Evolutionary conservation across 1,140 invertebrate genomes (phyloP).

Genomic region (Drosophila littoralis): DNA sequence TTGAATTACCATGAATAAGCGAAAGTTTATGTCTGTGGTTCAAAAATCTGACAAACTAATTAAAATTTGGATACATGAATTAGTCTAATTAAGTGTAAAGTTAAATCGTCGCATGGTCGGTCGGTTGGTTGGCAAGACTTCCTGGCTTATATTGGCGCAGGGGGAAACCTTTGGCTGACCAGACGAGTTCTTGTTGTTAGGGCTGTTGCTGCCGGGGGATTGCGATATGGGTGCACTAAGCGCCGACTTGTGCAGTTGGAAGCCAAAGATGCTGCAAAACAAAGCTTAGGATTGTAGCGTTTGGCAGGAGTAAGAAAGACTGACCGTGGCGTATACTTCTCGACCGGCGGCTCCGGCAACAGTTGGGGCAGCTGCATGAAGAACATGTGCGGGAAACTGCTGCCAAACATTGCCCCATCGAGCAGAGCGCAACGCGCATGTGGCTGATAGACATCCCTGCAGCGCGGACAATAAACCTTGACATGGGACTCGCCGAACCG

Average conservation of each 20-base stretch:
- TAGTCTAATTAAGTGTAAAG: conserved; percentile 6
- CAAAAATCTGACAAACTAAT: too few relatives aligned
- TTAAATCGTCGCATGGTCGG: conserved; percentile 1
- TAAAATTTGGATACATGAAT: too few relatives aligned
- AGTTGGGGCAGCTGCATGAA: conserved; percentile 45
- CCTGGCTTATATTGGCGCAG: neutral
- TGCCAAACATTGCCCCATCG: conserved; percentile 67
- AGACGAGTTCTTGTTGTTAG: neutral
- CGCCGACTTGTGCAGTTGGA: conserved; percentile 30
- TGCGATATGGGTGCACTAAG: neutral
- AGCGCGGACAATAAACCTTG: conserved; percentile 63
- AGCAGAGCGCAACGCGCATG: conserved; percentile 17
- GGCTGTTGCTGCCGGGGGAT: neutral
- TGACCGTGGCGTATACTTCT: conserved; percentile 37
- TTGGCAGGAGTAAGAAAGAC: neutral
- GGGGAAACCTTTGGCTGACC: neutral
- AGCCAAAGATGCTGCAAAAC: conserved; percentile 29
- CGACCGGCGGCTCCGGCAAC: conserved; percentile 8
- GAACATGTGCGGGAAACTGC: conserved; percentile 71
- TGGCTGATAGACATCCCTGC: conserved; percentile 55
- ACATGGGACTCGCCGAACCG: conserved; percentile 25
- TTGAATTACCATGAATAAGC: too few relatives aligned
- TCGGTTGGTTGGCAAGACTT: neutral
- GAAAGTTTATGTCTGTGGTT: too few relatives aligned
- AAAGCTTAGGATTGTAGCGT: neutral